Conservation (phyloP, 2,797 vertebrate species). For the Eulemur rubriventer region DNA sequence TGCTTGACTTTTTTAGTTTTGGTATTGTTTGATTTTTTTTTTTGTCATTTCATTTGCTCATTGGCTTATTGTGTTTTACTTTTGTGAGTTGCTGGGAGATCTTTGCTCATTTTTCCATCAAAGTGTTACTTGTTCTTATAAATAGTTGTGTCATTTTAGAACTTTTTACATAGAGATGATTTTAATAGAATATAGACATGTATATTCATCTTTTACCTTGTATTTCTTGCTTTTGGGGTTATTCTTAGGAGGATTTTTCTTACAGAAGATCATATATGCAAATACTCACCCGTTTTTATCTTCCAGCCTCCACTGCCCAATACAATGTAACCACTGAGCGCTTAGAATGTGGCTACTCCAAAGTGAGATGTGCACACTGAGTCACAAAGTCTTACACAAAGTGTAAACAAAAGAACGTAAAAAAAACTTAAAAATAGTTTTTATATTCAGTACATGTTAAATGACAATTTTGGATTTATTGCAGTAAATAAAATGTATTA, state of each 20-base stretch:
- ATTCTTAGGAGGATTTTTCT: not conserved
- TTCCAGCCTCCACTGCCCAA: too few species aligned
- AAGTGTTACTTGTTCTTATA: not conserved
- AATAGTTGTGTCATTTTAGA: not conserved
- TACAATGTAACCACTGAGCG: accelerated
- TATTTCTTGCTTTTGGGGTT: not conserved
- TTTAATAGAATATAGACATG: not conserved
- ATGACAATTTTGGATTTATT: not conserved
- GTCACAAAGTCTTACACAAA: not conserved
- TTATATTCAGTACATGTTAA: not conserved
- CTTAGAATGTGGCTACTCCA: not conserved
- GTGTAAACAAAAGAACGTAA: not conserved
- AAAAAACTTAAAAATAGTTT: not conserved
- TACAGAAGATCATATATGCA: accelerated
- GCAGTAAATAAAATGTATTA: not conserved
- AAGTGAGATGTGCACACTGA: not conserved
- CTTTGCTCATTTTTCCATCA: not conserved
- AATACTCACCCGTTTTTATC: not conserved
- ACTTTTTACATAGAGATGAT: not conserved
- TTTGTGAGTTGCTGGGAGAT: too few species aligned
- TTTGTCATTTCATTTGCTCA: not conserved
- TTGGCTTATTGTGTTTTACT: not conserved
- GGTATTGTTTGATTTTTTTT: not conserved
- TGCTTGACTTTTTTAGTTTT: not conserved
- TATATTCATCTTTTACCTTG: not conserved